Conservation (phyloP, 1,140 invertebrate species). For the Bombus difficillimus region DNA sequence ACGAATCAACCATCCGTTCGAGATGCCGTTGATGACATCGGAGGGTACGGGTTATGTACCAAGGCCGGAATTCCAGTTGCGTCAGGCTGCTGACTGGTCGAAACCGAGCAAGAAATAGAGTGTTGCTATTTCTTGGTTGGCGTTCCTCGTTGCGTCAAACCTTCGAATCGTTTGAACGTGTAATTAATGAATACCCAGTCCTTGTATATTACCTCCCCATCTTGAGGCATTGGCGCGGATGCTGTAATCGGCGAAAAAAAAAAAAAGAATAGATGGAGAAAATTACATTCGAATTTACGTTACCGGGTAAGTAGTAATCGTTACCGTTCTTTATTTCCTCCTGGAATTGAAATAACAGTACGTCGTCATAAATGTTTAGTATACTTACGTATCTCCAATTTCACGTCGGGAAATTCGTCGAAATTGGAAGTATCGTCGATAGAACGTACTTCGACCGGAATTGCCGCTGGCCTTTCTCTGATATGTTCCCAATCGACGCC, state of each 20-base stretch:
- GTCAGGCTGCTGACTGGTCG: constrained; percentile 72
- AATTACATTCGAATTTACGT: background rate
- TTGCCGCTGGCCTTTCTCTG: constrained; percentile 97
- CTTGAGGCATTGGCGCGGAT: constrained; percentile 90
- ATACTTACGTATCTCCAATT: constrained; percentile 98
- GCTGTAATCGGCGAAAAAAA: constrained; percentile 83
- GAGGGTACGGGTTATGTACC: constrained; percentile 77
- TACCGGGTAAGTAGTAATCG: background rate
- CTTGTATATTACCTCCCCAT: constrained; percentile 94
- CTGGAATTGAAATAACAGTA: background rate
- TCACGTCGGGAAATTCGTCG: constrained; percentile 99
- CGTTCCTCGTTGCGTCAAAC: constrained; percentile 93
- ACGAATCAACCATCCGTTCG: constrained; percentile 66
- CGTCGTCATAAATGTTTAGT: background rate
- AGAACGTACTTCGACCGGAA: constrained; percentile 96
- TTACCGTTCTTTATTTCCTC: background rate
- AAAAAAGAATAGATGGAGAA: background rate
- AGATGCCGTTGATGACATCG: constrained; percentile 64
- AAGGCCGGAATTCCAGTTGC: constrained; percentile 75
- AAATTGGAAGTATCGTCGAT: constrained; percentile 99
- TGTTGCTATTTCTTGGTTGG: constrained; percentile 89
- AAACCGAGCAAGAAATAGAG: constrained; percentile 68
- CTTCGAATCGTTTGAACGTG: constrained; percentile 99
- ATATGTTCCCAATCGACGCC: constrained; percentile 98
- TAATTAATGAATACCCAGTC: constrained; percentile 99